Base-by-base conservation (phyloP, 2,888 invertebrate genomes). In the Polylopha cassiicola region DNA sequence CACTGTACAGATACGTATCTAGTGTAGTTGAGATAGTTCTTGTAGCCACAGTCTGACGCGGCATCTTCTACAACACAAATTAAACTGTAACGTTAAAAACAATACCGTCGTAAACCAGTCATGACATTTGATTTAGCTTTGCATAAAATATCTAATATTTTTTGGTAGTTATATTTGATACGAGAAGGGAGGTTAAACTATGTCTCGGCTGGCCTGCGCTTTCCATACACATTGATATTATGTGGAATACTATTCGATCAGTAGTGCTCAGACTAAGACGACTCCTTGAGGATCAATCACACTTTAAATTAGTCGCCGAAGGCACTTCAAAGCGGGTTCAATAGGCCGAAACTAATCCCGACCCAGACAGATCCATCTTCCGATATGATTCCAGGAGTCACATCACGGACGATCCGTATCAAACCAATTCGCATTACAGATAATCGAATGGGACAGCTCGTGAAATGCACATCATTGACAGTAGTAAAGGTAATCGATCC, bases 381-480 rank as follows among this genome's bases (percentile, higher is more conserved):
- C 15, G 36, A 41, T 30, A 41, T 39, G 28, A 33, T 41, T 41
- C 24, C 34, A 36, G 36, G 41, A 36, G 24, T 34, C 29, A 30
- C 24, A 39, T 26, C 36, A 41, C 29, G 18, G 30, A 26, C 30
- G 39, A 34, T 36, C 16, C 29, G 26, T 34, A 41, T 36, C 36
- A 41, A 41, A 41, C 41, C 36, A n/a, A 39, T 20, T 39, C 39
- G 34, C 24, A 24, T 29, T 39, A 41, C 41, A 16, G 41, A 18
- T 41, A 41, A 41, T 24, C 41, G 41, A 30, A 30, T 13, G 34
- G 34, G 41, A 41, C 41, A 36, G 30, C 13, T 41, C 41, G 36
- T 41, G 41, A 36, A 41, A 36, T 36, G 34, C 24, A 41, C 30
- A 41, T 36, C 41, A 36, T 30, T 34, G 41, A 41, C 41, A 41